Evolutionary conservation across 2,113 vertebrate species (phyloP).

Genomic region (Glareola pratincola): DNA sequence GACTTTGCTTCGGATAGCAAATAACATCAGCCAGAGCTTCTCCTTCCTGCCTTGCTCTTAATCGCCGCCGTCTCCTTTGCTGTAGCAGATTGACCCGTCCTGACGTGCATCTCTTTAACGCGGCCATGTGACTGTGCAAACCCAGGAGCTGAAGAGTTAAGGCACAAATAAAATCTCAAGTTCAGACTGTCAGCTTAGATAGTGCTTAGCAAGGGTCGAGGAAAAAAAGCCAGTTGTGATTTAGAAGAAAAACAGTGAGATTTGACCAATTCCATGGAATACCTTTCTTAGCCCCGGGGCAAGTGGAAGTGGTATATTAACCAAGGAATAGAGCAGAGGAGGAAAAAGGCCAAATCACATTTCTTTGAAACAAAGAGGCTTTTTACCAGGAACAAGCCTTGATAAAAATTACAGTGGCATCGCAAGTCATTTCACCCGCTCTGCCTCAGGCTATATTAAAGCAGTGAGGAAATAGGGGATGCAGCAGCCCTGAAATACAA

Average conservation of each 20-base stretch:
- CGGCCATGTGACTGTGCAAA: not conserved
- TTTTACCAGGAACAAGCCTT: constrained; percentile 82
- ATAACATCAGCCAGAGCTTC: not conserved
- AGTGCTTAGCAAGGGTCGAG: constrained; percentile 59
- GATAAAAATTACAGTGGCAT: constrained; percentile 83
- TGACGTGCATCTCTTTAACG: not conserved
- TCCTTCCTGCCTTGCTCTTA: not conserved
- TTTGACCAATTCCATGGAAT: constrained; percentile 74
- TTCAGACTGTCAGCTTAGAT: constrained; percentile 51
- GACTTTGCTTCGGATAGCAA: not conserved
- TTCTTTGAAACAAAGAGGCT: constrained; percentile 83
- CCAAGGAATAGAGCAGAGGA: constrained; percentile 75
- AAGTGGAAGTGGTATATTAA: constrained; percentile 81
- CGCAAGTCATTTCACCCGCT: constrained; percentile 73
- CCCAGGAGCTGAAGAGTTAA: constrained; percentile 49
- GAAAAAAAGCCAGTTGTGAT: constrained; percentile 69
- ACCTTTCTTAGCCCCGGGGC: constrained; percentile 77
- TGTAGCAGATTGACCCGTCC: not conserved
- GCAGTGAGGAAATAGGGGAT: constrained; percentile 72
- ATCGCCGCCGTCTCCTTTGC: not conserved
- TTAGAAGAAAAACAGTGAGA: constrained; percentile 75
- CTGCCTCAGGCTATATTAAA: constrained; percentile 70
- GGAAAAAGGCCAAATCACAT: constrained; percentile 81
- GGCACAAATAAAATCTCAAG: constrained; percentile 40
- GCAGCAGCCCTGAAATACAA: constrained; percentile 67